phyloP scores from a whole-genome alignment of 23 tunicate species.

The Oikopleura dioica region DNA sequence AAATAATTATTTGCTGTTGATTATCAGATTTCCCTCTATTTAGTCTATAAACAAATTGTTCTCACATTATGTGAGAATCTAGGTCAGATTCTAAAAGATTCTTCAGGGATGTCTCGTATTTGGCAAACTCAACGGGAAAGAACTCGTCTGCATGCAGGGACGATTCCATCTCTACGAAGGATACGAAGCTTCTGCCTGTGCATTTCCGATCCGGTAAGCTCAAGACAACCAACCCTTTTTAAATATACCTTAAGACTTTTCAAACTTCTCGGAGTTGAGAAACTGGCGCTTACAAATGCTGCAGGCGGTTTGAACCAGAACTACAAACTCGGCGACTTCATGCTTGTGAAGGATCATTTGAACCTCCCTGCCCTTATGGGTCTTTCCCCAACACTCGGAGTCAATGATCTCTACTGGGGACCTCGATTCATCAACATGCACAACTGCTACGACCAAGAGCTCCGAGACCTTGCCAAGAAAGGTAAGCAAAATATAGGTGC shows the following conservation, averaged over 20 bases:
- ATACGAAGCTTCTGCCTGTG: not conserved
- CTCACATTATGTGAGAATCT: no score
- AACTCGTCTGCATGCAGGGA: constrained; percentile 9
- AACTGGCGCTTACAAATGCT: not conserved
- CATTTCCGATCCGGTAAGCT: constrained; percentile 12
- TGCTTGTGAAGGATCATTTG: constrained; percentile 8
- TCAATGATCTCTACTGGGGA: not conserved
- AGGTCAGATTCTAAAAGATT: no score
- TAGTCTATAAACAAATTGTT: no score
- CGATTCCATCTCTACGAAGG: constrained; percentile 14
- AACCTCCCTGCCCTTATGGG: not conserved
- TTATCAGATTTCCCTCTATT: no score
- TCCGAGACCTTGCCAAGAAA: not conserved
- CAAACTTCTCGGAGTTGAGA: constrained; percentile 8
- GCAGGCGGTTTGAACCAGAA: not conserved
- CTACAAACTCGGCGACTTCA: constrained; percentile 7
- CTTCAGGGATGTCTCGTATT: constrained; percentile 1
- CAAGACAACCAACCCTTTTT: no score
- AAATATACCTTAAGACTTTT: no score
- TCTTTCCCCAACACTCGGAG: not conserved
- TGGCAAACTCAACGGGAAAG: not conserved
- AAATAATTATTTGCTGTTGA: no score
- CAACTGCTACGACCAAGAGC: constrained; percentile 1
- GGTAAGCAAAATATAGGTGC: not conserved
- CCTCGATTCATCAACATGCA: constrained; percentile 5